phyloP scores from a whole-genome alignment of 2,797 vertebrate species.

The Linurgus olivaceus region DNA sequence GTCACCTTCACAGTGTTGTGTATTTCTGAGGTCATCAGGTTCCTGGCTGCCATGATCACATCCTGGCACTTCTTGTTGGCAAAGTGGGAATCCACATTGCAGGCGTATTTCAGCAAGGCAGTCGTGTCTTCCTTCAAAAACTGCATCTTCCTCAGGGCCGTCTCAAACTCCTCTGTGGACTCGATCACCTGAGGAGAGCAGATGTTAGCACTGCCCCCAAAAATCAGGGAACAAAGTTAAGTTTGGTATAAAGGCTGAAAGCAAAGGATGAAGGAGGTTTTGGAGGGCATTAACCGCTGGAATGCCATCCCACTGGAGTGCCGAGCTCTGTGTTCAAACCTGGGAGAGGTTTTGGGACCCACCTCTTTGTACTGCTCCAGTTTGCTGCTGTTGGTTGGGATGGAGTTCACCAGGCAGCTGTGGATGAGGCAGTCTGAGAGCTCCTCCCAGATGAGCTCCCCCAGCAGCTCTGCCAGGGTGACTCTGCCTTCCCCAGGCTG shows the following conservation, averaged over 20 bases:
- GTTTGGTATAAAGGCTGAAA: not conserved
- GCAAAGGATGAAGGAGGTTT: not conserved
- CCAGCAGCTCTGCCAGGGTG: constrained; percentile 80
- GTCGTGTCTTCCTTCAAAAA: constrained; percentile 85
- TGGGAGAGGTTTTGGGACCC: not conserved
- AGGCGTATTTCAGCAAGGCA: constrained; percentile 89
- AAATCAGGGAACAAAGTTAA: not conserved
- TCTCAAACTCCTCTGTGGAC: constrained; percentile 91
- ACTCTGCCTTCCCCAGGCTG: constrained; percentile 21
- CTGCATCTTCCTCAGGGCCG: constrained; percentile 84
- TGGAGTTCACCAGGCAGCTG: constrained; percentile 90
- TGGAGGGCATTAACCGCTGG: not conserved
- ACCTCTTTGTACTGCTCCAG: constrained; percentile 90
- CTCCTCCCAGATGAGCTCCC: constrained; percentile 90
- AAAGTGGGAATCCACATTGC: constrained; percentile 93
- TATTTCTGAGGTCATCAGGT: constrained; percentile 95
- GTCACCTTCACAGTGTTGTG: constrained; percentile 93
- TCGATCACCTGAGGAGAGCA: constrained; percentile 85
- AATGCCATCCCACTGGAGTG: not conserved
- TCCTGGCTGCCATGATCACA: constrained; percentile 90
- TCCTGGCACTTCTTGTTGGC: constrained; percentile 97
- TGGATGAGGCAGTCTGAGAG: constrained; percentile 90
- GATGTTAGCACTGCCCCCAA: not conserved
- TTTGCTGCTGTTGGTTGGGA: constrained; percentile 90
- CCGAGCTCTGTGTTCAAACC: not conserved